Conservation (phyloP, 2,888 invertebrate genomes). For the Thera obeliscata region DNA sequence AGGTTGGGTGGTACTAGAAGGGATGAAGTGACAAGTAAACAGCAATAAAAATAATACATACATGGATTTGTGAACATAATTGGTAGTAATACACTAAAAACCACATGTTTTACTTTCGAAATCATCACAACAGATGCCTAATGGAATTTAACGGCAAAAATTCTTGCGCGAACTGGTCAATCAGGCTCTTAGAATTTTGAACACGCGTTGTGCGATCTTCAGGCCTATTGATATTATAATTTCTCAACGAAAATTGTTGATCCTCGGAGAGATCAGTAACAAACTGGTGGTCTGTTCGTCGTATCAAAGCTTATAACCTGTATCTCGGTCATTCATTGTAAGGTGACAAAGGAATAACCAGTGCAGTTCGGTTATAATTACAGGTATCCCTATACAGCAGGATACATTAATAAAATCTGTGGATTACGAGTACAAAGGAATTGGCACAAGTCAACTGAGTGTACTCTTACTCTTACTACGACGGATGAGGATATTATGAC, state of each 20-base stretch:
- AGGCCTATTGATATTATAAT: not conserved
- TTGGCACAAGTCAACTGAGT: not conserved
- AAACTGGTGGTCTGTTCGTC: slow-evolving; percentile 52
- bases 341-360: slow-evolving; percentile 49
- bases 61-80: slow-evolving; percentile 54
- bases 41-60: slow-evolving; percentile 47
- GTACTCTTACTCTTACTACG: not conserved
- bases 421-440: slow-evolving; percentile 16
- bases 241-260: slow-evolving; percentile 1
- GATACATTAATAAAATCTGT: slow-evolving; percentile 36
- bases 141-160: slow-evolving; percentile 36
- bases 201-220: too few relatives aligned
- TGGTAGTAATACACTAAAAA: slow-evolving; percentile 52
- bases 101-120: slow-evolving; percentile 37
- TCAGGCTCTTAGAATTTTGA: slow-evolving; percentile 36
- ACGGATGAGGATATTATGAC: not conserved
- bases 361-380: slow-evolving; percentile 45
- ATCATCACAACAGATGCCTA: slow-evolving; percentile 48
- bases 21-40: too few relatives aligned
- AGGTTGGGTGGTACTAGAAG: too few relatives aligned
- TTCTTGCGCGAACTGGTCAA: slow-evolving; percentile 2
- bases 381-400: slow-evolving; percentile 31
- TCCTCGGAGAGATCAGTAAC: slow-evolving; percentile 43
- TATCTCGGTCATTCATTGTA: slow-evolving; percentile 55
- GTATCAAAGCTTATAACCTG: slow-evolving; percentile 61